These are phyloP conservation scores for Clostera curtula DNA, from an alignment of 2,888 invertebrate species.

Conservation along the genomic window DNA sequence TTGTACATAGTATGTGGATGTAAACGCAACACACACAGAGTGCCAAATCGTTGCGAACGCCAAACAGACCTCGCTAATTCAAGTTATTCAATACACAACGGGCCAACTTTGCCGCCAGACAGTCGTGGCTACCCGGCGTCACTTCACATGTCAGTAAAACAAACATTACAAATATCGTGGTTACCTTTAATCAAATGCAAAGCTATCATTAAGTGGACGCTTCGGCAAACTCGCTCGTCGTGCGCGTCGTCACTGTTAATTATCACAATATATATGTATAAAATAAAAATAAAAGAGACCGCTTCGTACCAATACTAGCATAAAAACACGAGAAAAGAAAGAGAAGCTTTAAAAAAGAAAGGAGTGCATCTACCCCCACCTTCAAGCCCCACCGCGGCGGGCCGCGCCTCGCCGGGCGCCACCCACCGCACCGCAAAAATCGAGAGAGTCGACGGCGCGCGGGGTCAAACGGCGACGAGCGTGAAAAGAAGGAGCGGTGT, in stretches of 20 bases:
- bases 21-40: conserved; percentile 38
- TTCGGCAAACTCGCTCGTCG: conserved; percentile 60
- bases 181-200: conserved; percentile 71
- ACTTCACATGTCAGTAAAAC: conserved; percentile 37
- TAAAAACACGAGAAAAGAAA: conserved; percentile 74
- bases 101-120: conserved; percentile 28
- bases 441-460: conserved; percentile 74
- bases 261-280: conserved; percentile 68
- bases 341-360: conserved; percentile 74
- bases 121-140: conserved; percentile 23
- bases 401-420: conserved; percentile 74
- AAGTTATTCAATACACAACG: conserved; percentile 38
- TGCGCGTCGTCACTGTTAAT: conserved; percentile 71
- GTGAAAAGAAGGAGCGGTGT: conserved; percentile 73
- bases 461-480: conserved; percentile 74
- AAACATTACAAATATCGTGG: conserved; percentile 60
- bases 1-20: no score
- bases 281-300: conserved; percentile 71
- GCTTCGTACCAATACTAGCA: conserved; percentile 66
- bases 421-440: conserved; percentile 80
- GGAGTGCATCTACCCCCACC: conserved; percentile 72
- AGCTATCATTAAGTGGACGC: conserved; percentile 66
- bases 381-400: conserved; percentile 57
- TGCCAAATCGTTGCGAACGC: conserved; percentile 42
- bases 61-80: conserved; percentile 38